phyloP scores from a whole-genome alignment of 1,140 invertebrate species.

The Mesaphorura yosii region DNA sequence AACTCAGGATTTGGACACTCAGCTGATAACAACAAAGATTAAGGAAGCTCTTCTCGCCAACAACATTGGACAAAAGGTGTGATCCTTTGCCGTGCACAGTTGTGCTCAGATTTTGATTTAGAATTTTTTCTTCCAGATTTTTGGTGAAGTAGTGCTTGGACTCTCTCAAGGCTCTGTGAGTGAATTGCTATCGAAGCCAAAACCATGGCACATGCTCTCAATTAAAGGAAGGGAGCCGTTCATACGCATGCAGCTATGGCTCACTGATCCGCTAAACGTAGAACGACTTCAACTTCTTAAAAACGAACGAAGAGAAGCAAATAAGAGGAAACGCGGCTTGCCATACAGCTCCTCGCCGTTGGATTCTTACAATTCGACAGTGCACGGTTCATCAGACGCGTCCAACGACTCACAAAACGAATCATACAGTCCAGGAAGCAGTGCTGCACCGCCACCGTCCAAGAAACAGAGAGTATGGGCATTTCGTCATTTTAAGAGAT shows the following conservation, averaged over 20 bases:
- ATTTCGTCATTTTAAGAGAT: not conserved
- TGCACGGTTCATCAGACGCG: conserved; percentile 67
- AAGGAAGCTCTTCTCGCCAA: conserved; percentile 92
- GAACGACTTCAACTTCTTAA: conserved; percentile 72
- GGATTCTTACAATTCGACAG: conserved; percentile 37
- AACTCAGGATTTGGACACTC: conserved; percentile 90
- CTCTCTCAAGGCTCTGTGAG: conserved; percentile 94
- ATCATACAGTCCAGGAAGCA: conserved; percentile 70
- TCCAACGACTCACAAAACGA: conserved; percentile 80
- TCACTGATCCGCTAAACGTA: conserved; percentile 86
- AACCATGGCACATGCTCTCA: conserved; percentile 97
- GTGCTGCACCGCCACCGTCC: conserved; percentile 42
- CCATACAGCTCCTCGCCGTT: conserved; percentile 35
- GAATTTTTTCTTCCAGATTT: conserved; percentile 50
- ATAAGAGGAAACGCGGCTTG: conserved; percentile 63
- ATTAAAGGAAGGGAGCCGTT: conserved; percentile 97
- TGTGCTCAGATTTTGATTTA: conserved; percentile 12
- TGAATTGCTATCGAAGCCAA: conserved; percentile 92
- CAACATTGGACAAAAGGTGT: conserved; percentile 90
- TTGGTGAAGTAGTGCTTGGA: conserved; percentile 90
- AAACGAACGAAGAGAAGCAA: conserved; percentile 77
- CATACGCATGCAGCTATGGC: conserved; percentile 95
- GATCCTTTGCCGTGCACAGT: not conserved
- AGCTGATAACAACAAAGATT: conserved; percentile 90
- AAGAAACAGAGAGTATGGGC: conserved; percentile 30